Evolutionary conservation across 2,888 invertebrate species (phyloP), one percentile per base, ranked within the genome.

Genomic region (Hofmannophila pseudospretella): DNA sequence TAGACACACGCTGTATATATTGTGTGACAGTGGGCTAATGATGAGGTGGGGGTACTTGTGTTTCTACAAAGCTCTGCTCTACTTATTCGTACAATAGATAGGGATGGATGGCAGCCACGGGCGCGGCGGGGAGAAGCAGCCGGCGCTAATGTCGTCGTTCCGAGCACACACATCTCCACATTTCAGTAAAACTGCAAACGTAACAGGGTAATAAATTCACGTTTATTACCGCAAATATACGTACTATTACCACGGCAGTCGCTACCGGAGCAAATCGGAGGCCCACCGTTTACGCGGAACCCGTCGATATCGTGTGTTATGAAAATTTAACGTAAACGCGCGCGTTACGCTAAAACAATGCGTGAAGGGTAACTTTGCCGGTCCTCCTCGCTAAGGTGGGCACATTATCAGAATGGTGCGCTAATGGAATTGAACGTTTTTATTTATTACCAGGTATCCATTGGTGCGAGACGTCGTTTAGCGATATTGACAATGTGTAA

Each of bases 151-250:
- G 73, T 73, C 66, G 54, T 61, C 47, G 54, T 52, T 54, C 52
- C 59, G 50, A 53, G 54, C 61, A 50, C 70, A 68, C 75, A 71
- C 72, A 78, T 78, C 74, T 77, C 73, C 73, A 69, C 79, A 71
- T 78, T 77, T 81, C 75, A 75, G 74, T 78, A 74, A 77, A 79
- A 81, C 80, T 79, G 82, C 74, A 78, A 77, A 84, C 77, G 71
- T 80, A 82, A 81, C 77, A 49, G 74, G 61, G 66, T 65, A 74
- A 82, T 85, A 85, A 82, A 84, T 84, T 82, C 67, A 79, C 72
- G 73, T 85, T 85, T 85, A 84, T 84, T 77, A 72, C 82, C 71
- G 52, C 68, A 75, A 81, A 76, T 78, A 70, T 73, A 77, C 63
- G 71, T 73, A 73, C 58, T 59, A 50, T 61, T 70, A 72, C 72